These are phyloP conservation scores for Mirza zaza DNA, from an alignment of 2,113 vertebrate species.

Conservation along the genomic window DNA sequence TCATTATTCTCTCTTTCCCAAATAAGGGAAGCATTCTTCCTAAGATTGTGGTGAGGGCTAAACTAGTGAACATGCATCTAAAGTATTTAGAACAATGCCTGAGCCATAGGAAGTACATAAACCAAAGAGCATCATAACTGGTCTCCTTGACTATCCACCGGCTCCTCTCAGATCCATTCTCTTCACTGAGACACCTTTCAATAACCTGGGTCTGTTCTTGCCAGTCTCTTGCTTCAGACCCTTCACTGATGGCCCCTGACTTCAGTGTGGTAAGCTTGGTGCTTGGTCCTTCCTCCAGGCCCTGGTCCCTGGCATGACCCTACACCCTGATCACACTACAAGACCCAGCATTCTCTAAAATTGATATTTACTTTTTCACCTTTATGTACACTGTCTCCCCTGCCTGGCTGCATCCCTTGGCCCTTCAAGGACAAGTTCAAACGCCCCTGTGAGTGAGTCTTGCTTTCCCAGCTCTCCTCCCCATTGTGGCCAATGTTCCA, in stretches of 20 bases:
- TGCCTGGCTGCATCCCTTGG: neutral
- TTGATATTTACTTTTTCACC: neutral
- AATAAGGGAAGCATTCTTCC: neutral
- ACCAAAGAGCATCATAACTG: neutral
- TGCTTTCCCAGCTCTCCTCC: neutral
- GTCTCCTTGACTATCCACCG: neutral
- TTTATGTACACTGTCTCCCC: neutral
- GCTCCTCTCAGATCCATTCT: neutral
- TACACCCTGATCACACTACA: neutral
- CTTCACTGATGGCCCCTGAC: neutral
- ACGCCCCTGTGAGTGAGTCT: neutral
- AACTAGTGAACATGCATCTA: neutral
- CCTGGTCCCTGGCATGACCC: neutral
- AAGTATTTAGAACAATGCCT: neutral
- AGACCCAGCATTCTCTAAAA: neutral
- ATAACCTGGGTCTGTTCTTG: neutral
- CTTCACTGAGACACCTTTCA: neutral
- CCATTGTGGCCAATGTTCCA: neutral
- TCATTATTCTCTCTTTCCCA: neutral
- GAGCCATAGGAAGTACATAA: neutral
- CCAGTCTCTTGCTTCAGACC: neutral
- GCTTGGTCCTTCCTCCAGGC: neutral
- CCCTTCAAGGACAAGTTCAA: neutral
- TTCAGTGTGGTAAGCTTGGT: neutral
- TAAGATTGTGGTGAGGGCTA: neutral